Evolutionary conservation across 2,888 invertebrate species (phyloP), one percentile per base, ranked within the genome.

Genomic region (Ectemnius cavifrons): DNA sequence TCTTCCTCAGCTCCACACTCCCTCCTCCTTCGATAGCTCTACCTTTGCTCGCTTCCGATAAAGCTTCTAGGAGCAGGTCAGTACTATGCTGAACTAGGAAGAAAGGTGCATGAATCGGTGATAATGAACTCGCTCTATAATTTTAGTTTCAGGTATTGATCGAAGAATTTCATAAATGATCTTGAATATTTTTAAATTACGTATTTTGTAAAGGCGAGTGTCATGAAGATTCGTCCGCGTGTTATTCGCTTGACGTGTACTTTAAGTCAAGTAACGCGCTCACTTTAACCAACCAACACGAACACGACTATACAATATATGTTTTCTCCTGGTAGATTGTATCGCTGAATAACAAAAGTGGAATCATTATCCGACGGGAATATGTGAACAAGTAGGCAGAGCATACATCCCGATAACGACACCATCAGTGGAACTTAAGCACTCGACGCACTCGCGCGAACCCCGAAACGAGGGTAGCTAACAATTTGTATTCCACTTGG

Each of bases 11-110:
- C 37, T n/a, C n/a, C 37, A 8, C 37, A 52, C 52, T 52, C 52
- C 8, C 52, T 14, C 16, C 52, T 14, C 52, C 8, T 52, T 52
- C n/a, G 8, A 37, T 37, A 37, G 8, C 37, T 37, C 11, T 37
- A 37, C 37, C 37, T 6, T 52, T 16, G 2, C 16, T 14, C 52
- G 1, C 16, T 79, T 76, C 70, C 68, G 79, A 37, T 75, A 73
- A 80, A 81, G 81, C 78, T 72, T 74, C 73, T 61, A 77, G 71
- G 68, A 78, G 63, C 69, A 72, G 67, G 52, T 14, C 52, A 52
- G 52, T 4, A 14, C 68, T 61, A 72, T 67, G 70, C 69, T 52
- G 59, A 73, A 78, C 74, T 72, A 74, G 64, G 59, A 37, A 27
- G 45, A 61, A 63, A 59, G 45, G 49, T 23, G 2, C 23, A 23